Conservation (phyloP, 1,140 invertebrate genomes). For the Saccostrea echinata region DNA sequence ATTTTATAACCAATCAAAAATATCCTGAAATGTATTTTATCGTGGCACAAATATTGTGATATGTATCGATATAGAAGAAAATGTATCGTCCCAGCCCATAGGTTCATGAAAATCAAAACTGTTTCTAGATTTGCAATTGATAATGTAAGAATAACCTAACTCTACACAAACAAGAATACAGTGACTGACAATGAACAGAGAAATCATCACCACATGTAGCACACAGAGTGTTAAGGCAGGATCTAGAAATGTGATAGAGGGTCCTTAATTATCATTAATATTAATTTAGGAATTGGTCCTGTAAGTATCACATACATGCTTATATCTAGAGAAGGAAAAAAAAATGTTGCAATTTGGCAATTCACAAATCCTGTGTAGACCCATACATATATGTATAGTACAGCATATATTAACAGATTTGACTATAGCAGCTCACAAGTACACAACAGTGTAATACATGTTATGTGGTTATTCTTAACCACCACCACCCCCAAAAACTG, state of each 20-base stretch:
- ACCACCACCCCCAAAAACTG: slow-evolving; percentile 21
- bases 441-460: neutral
- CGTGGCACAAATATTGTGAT: too few relatives aligned
- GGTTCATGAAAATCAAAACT: neutral
- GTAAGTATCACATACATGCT: neutral
- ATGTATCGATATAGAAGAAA: too few relatives aligned
- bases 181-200: neutral
- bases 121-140: neutral
- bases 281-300: neutral
- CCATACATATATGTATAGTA: neutral
- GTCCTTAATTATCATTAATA: neutral
- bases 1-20: too few relatives aligned
- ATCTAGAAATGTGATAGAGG: neutral
- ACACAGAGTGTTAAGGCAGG: neutral
- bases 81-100: neutral
- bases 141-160: neutral
- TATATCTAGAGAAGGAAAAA: neutral
- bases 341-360: slow-evolving; percentile 6
- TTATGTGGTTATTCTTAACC: neutral
- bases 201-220: neutral
- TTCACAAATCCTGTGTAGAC: slow-evolving; percentile 33
- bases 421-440: neutral
- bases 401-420: too few relatives aligned
- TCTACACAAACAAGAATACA: neutral
- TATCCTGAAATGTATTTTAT: too few relatives aligned